phyloP scores from a whole-genome alignment of 2,888 invertebrate genomes.

The Perdita meconis region DNA sequence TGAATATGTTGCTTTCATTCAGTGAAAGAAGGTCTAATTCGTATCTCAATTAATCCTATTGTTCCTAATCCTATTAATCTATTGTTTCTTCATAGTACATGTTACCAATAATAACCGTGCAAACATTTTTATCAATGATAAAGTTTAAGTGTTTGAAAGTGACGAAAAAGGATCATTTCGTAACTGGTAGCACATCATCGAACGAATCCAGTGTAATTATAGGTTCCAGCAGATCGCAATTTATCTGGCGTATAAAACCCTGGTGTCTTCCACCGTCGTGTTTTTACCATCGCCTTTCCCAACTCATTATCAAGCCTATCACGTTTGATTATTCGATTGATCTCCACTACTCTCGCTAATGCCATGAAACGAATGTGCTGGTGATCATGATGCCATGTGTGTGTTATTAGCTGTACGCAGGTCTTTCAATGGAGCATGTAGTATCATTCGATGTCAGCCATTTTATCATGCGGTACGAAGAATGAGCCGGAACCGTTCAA shows the following conservation, averaged over 20 bases:
- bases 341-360: constrained; percentile 62
- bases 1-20: not conserved
- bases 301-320: constrained; percentile 58
- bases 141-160: too few relatives aligned
- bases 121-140: too few relatives aligned
- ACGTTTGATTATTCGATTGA: constrained; percentile 58
- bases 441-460: constrained; percentile 68
- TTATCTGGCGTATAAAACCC: constrained; percentile 25
- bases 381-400: constrained; percentile 66
- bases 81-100: too few relatives aligned
- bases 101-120: too few relatives aligned
- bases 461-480: constrained; percentile 35
- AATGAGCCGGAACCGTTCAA: constrained; percentile 19
- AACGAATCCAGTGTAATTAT: constrained; percentile 35
- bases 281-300: constrained; percentile 53
- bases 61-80: too few relatives aligned
- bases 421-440: constrained; percentile 74
- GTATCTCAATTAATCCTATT: too few relatives aligned
- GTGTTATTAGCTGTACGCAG: constrained; percentile 66
- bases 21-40: too few relatives aligned
- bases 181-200: not conserved
- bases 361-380: constrained; percentile 66
- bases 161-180: too few relatives aligned
- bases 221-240: constrained; percentile 82
- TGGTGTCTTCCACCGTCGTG: constrained; percentile 23